Percentiles rank a stretch among this genome's conserved stretches.
phyloP scores from a whole-genome alignment of 2,888 invertebrate genomes.

The Tromatobia lineatoria region DNA sequence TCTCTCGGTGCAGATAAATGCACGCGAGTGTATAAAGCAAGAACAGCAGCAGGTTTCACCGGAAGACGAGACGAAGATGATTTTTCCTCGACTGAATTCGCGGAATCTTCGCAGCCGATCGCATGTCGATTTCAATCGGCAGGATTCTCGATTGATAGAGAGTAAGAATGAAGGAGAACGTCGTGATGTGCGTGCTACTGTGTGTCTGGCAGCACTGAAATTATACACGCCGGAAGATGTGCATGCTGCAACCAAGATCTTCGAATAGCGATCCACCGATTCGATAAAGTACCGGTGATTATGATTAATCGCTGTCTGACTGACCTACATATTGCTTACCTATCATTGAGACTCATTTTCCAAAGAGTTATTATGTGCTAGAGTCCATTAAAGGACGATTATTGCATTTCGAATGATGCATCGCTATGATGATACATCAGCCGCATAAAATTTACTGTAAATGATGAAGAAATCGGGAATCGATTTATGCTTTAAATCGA shows the following conservation, averaged over 20 bases:
- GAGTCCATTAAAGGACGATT: slow-evolving; percentile 5
- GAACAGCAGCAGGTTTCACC: slow-evolving; percentile 39
- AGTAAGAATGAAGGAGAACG: slow-evolving; percentile 35
- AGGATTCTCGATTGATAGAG: slow-evolving; percentile 36
- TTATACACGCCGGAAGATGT: slow-evolving; percentile 14
- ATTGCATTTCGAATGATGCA: slow-evolving; percentile 7
- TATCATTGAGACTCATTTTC: background rate
- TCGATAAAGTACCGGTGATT: slow-evolving; percentile 30
- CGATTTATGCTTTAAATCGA: background rate
- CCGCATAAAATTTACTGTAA: background rate
- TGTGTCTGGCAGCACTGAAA: background rate
- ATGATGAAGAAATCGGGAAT: background rate
- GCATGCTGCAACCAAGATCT: slow-evolving; percentile 17
- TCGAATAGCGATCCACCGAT: slow-evolving; percentile 1
- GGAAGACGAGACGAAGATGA: slow-evolving; percentile 37
- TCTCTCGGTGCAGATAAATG: background rate
- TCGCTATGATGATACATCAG: background rate
- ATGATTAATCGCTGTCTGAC: slow-evolving; percentile 30
- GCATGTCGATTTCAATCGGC: slow-evolving; percentile 50
- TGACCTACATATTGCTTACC: slow-evolving; percentile 32
- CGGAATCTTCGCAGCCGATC: slow-evolving; percentile 26
- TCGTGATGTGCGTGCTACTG: slow-evolving; percentile 14
- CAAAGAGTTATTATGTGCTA: slow-evolving; percentile 10
- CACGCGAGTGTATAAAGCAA: background rate
- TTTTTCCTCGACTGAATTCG: slow-evolving; percentile 47